Conservation (phyloP, 2,797 vertebrate genomes). For the Uromys caudimaculatus region DNA sequence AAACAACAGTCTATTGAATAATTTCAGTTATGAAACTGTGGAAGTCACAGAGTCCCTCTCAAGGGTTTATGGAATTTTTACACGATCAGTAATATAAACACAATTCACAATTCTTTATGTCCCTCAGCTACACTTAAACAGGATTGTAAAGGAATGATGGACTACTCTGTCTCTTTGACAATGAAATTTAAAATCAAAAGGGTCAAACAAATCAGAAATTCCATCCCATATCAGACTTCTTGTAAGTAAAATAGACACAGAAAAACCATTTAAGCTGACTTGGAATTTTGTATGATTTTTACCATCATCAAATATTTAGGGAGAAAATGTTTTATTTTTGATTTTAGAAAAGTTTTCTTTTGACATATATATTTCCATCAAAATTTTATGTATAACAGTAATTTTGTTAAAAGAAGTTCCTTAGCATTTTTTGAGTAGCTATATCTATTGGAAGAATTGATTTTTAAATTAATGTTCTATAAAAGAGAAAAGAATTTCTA, state of each 20-base stretch:
- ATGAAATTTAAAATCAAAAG: neutral
- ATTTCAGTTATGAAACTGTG: neutral
- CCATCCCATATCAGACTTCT: neutral
- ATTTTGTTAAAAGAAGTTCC: constrained; percentile 35
- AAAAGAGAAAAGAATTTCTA: neutral
- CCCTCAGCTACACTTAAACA: fast-evolving
- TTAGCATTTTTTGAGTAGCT: neutral
- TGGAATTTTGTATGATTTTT: neutral
- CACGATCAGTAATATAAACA: neutral
- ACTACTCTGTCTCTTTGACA: neutral
- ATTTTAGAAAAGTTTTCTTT: neutral
- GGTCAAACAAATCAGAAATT: neutral
- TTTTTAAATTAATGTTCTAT: constrained; percentile 37
- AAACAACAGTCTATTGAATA: neutral
- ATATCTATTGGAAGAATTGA: neutral
- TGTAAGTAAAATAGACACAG: neutral
- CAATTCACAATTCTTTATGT: neutral
- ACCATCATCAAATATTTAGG: neutral
- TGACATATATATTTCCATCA: neutral
- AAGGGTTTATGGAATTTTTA: neutral
- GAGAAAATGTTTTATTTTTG: neutral
- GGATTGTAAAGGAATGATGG: neutral
- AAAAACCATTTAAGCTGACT: neutral
- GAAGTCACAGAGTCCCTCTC: neutral
- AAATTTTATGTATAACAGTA: neutral